A percentile compares a stretch with the other conserved stretches of the same genome.
Evolutionary conservation across 2,113 vertebrate species (phyloP).

Genomic region (Tragelaphus strepsiceros): DNA sequence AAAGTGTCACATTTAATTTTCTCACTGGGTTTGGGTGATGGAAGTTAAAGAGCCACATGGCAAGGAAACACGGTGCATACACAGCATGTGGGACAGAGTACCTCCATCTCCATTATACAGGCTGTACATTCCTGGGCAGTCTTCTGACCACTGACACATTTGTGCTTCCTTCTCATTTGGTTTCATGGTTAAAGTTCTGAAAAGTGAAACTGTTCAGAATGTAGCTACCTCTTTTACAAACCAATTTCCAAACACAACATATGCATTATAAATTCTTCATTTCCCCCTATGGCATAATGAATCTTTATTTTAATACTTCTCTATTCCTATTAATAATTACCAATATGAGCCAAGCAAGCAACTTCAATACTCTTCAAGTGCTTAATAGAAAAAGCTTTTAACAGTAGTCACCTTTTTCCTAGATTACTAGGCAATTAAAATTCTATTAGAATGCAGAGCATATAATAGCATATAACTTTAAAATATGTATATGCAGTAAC

Average conservation of each 20-base stretch:
- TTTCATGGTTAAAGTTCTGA: not conserved
- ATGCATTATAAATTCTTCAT: not conserved
- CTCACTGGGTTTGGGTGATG: not conserved
- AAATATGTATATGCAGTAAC: not conserved
- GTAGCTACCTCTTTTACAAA: not conserved
- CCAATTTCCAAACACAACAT: not conserved
- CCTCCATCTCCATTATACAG: not conserved
- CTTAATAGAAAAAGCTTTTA: not conserved
- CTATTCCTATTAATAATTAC: not conserved
- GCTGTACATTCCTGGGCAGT: not conserved
- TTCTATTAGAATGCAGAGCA: not conserved
- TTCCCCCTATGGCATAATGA: not conserved
- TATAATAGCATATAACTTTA: not conserved
- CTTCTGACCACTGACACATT: not conserved
- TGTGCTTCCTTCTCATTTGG: not conserved
- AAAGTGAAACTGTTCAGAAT: not conserved
- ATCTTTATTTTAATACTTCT: not conserved
- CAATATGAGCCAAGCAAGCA: not conserved
- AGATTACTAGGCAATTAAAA: not conserved
- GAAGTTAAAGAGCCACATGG: not conserved
- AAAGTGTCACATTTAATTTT: not conserved
- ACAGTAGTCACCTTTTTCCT: not conserved
- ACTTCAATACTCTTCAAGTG: not conserved
- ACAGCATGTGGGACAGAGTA: fast-evolving
- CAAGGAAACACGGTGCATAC: not conserved